These are phyloP conservation scores for Pachyseris speciosa DNA, from an alignment of 64 coral and sea anemone genomes.

Conservation along the genomic window DNA sequence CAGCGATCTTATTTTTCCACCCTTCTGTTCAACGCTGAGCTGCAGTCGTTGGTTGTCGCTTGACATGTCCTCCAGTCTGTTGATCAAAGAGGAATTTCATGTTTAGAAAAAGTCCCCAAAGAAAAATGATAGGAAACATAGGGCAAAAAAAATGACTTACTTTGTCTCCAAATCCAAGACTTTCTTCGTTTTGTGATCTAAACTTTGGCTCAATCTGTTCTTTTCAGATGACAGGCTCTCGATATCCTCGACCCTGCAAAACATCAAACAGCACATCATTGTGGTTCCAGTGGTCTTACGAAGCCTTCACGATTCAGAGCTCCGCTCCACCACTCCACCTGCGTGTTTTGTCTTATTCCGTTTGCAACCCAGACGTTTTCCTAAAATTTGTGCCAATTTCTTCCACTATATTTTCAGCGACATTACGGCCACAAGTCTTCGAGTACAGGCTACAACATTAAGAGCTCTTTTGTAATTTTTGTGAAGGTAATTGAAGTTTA, in stretches of 20 bases:
- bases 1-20: slow-evolving; percentile 67
- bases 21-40: slow-evolving; percentile 61
- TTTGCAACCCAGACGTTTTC: too few relatives aligned
- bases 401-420: too few relatives aligned
- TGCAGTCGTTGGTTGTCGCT: slow-evolving; percentile 68
- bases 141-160: slow-evolving; percentile 1
- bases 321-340: too few relatives aligned
- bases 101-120: background rate
- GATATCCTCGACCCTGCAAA: slow-evolving; percentile 72
- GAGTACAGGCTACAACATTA: too few relatives aligned
- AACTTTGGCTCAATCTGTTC: slow-evolving; percentile 74
- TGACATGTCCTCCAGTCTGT: slow-evolving; percentile 78
- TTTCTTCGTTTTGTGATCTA: slow-evolving; percentile 81
- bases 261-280: background rate
- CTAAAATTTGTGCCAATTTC: too few relatives aligned
- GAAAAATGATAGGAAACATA: background rate
- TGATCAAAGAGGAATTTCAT: background rate
- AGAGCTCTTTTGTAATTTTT: too few relatives aligned
- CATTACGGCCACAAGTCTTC: too few relatives aligned
- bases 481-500: too few relatives aligned
- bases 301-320: too few relatives aligned
- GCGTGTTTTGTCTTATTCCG: too few relatives aligned
- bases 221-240: slow-evolving; percentile 73
- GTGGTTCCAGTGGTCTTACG: background rate
- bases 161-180: slow-evolving; percentile 77